These are phyloP conservation scores for Tangara arthus DNA, from an alignment of 2,797 vertebrate species.

Conservation along the genomic window DNA sequence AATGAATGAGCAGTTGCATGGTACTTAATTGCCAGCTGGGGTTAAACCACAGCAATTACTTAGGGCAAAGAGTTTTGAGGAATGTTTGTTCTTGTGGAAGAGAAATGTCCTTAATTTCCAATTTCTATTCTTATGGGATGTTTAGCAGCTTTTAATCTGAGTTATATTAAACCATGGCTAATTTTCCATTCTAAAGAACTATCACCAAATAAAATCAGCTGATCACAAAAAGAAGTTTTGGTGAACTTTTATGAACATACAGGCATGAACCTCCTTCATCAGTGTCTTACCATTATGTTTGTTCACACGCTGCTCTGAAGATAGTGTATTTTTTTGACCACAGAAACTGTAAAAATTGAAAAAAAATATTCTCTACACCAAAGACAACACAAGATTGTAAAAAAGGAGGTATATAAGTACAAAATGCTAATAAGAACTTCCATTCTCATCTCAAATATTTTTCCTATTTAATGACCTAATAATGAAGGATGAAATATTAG, in stretches of 20 bases:
- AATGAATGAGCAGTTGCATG: neutral
- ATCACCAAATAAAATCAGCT: neutral
- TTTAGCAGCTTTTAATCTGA: neutral
- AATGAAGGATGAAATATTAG: neutral
- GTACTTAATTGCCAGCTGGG: neutral
- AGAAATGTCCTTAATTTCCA: neutral
- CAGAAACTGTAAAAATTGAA: neutral
- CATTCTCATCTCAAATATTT: neutral
- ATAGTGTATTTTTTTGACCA: neutral
- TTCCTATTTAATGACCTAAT: neutral
- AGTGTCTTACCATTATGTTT: neutral
- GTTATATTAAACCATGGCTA: neutral
- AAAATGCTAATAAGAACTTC: neutral
- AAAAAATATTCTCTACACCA: neutral
- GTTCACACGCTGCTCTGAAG: neutral
- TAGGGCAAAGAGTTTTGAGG: neutral
- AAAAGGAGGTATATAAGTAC: neutral
- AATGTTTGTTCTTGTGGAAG: neutral
- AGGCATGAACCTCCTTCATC: neutral
- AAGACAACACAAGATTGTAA: neutral
- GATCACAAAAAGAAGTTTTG: neutral
- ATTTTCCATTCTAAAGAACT: neutral
- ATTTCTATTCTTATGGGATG: neutral
- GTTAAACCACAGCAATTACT: neutral
- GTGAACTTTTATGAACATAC: neutral